Evolutionary conservation across 2,888 invertebrate genomes (phyloP).

Genomic region (Timema podura): DNA sequence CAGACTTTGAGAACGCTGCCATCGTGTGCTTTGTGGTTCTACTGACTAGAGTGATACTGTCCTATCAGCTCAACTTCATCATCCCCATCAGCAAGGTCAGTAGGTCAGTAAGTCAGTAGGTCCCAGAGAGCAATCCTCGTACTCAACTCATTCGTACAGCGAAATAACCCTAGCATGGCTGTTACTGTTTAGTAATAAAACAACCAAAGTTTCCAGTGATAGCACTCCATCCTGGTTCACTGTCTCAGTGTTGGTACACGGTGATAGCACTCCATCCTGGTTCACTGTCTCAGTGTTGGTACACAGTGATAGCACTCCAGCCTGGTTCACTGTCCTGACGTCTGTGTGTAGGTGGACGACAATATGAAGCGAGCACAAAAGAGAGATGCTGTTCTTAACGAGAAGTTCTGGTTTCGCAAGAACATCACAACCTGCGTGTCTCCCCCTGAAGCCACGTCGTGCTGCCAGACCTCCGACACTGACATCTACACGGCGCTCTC

Average conservation of each 20-base stretch:
- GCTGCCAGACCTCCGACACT: conserved; percentile 35
- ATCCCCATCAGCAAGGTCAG: conserved; percentile 93
- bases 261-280: too few relatives aligned
- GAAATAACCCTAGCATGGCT: too few relatives aligned
- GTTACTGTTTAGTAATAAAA: too few relatives aligned
- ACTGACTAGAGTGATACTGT: conserved; percentile 92
- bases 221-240: too few relatives aligned
- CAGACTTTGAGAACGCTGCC: conserved; percentile 99
- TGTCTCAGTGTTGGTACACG: too few relatives aligned
- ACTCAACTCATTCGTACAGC: too few relatives aligned
- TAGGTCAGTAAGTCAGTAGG: background rate
- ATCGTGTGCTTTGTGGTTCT: conserved; percentile 97
- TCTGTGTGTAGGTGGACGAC: conserved; percentile 81
- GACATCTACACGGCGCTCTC: conserved; percentile 74
- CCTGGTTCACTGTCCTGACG: too few relatives aligned
- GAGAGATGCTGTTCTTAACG: conserved; percentile 74
- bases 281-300: too few relatives aligned
- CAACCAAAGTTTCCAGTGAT: too few relatives aligned
- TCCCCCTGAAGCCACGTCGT: conserved; percentile 41
- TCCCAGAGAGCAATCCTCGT: background rate
- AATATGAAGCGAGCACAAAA: conserved; percentile 96
- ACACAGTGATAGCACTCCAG: too few relatives aligned
- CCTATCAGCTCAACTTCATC: conserved; percentile 91
- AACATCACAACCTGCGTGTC: conserved; percentile 53
- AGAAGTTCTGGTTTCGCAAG: conserved; percentile 92